phyloP scores from a whole-genome alignment of 2,113 vertebrate genomes.

The Halcyon senegalensis region DNA sequence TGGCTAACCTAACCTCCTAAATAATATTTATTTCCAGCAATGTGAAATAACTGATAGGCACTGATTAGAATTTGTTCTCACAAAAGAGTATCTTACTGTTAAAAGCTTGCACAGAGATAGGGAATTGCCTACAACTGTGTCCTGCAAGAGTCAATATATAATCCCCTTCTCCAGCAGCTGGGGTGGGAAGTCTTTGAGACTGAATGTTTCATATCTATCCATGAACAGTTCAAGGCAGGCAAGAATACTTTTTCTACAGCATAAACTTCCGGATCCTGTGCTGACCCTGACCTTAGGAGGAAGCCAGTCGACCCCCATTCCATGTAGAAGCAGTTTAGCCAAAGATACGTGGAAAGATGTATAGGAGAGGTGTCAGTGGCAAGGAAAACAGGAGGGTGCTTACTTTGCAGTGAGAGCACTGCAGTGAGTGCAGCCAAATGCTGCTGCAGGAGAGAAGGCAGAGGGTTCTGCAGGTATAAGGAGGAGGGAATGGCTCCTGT shows the following conservation, averaged over 20 bases:
- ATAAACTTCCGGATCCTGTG: neutral
- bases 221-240: neutral
- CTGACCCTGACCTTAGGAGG: neutral
- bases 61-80: neutral
- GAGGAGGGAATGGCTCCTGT: neutral
- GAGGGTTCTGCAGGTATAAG: neutral
- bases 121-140: neutral
- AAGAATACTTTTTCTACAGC: neutral
- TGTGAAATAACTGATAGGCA: neutral
- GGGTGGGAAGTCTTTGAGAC: neutral
- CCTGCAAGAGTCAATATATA: neutral
- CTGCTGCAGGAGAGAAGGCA: neutral
- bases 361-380: neutral
- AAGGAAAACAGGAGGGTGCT: neutral
- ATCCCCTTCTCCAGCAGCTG: neutral
- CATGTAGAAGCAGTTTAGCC: neutral
- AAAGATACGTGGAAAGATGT: neutral
- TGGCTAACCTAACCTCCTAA: neutral
- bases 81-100: neutral
- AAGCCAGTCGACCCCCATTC: neutral
- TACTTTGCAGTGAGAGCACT: neutral
- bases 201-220: neutral
- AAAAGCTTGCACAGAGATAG: neutral
- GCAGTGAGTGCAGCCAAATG: neutral
- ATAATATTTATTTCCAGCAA: neutral